phyloP scores from a whole-genome alignment of 2,888 invertebrate genomes.

The Sinopyrophorus schimmeli region DNA sequence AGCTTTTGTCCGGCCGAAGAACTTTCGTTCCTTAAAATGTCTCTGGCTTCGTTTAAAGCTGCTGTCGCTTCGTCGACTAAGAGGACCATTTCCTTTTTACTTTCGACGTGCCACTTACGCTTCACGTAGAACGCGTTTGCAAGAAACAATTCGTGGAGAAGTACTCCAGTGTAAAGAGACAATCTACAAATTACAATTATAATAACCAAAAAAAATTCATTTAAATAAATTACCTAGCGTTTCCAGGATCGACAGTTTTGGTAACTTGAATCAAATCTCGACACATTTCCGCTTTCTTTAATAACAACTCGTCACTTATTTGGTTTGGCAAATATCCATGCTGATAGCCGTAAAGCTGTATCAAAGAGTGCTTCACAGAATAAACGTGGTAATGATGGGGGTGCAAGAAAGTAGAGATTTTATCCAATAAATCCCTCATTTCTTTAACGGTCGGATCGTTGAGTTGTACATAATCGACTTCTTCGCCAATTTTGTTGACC shows the following conservation, averaged over 20 bases:
- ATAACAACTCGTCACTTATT: constrained; percentile 63
- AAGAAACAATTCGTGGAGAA: constrained; percentile 71
- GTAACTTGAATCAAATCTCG: constrained; percentile 67
- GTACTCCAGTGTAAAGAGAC: constrained; percentile 76
- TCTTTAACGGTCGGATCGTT: constrained; percentile 64
- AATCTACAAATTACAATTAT: constrained; percentile 52
- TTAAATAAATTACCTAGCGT: constrained; percentile 63
- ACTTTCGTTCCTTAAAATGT: constrained; percentile 58
- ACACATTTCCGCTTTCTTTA: constrained; percentile 70
- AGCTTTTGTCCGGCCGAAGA: constrained; percentile 63
- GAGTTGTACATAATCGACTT: constrained; percentile 69
- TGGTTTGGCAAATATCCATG: constrained; percentile 60
- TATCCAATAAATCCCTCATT: constrained; percentile 67
- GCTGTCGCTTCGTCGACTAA: constrained; percentile 57
- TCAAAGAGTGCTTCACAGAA: constrained; percentile 77
- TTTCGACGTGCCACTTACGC: constrained; percentile 53
- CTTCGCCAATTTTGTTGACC: constrained; percentile 73
- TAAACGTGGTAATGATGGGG: constrained; percentile 84
- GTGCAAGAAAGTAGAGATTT: constrained; percentile 76
- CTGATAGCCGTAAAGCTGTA: constrained; percentile 78
- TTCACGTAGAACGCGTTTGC: constrained; percentile 60
- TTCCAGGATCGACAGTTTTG: constrained; percentile 71
- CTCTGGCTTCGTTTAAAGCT: constrained; percentile 56
- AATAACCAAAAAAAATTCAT: no score
- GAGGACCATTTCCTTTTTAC: constrained; percentile 52